Evolutionary conservation across 2,797 vertebrate genomes (phyloP).

Genomic region (Potorous gilbertii): DNA sequence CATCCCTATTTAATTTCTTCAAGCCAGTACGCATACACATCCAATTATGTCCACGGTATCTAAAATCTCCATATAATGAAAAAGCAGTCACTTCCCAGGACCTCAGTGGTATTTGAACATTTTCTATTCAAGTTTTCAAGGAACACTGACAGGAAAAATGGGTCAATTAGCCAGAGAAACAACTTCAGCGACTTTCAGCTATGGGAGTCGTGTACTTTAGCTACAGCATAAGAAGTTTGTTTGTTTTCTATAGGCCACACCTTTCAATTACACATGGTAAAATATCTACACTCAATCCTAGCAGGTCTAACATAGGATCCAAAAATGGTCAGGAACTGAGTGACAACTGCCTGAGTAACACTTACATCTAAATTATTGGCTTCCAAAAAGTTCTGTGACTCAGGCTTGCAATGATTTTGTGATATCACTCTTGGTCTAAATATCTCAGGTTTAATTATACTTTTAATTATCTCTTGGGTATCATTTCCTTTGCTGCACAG

Average conservation of each 20-base stretch:
- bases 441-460: background rate
- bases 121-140: slow-evolving; percentile 25
- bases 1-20: background rate
- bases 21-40: background rate
- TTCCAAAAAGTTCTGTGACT: background rate
- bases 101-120: background rate
- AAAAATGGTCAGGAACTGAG: background rate
- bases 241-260: background rate
- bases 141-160: slow-evolving; percentile 49
- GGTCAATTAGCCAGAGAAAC: background rate
- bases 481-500: background rate
- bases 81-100: background rate
- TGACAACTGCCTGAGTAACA: background rate
- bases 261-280: background rate
- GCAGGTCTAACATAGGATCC: background rate
- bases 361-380: background rate
- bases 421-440: background rate
- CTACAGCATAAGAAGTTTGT: background rate
- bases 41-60: background rate
- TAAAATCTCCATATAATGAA: background rate
- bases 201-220: slow-evolving; percentile 13
- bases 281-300: background rate
- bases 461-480: background rate
- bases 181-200: slow-evolving; percentile 45
- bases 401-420: background rate